Percentiles rank a stretch among this genome's conserved stretches.
phyloP scores from a whole-genome alignment of 2,113 vertebrate species.

The Campylorhamphus procurvoides region DNA sequence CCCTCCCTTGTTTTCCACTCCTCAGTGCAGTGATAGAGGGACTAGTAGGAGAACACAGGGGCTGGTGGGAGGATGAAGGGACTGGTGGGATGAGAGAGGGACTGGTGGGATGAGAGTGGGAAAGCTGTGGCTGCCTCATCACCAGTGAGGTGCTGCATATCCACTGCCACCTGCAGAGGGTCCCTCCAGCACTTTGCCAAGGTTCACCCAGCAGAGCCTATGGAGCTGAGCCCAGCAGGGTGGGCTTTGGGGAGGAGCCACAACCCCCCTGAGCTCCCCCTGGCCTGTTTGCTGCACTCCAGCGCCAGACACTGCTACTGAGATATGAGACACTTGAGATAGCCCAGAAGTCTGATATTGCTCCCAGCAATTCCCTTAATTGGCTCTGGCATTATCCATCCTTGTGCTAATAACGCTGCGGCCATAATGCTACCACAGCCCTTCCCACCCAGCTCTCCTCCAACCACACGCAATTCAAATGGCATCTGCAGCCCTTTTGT shows the following conservation, averaged over 20 bases:
- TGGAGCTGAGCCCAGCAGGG: not conserved
- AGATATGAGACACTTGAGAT: not conserved
- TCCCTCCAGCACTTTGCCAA: not conserved
- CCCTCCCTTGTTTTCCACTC: not conserved
- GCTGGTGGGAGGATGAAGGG: fast-evolving
- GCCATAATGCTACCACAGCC: not conserved
- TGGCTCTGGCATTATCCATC: not conserved
- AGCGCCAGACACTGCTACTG: not conserved
- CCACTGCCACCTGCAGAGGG: not conserved
- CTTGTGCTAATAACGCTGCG: fast-evolving
- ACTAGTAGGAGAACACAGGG: not conserved
- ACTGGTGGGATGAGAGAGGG: not conserved
- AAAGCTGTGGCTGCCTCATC: too few species aligned
- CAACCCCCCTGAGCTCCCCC: fast-evolving
- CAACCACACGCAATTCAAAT: fast-evolving
- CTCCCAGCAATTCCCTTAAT: not conserved
- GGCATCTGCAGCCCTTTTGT: not conserved
- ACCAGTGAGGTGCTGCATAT: not conserved
- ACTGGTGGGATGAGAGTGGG: not conserved
- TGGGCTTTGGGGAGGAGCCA: not conserved
- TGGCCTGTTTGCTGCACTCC: not conserved
- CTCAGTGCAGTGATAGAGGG: not conserved
- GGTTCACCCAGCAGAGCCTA: fast-evolving
- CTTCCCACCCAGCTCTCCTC: not conserved
- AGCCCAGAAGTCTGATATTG: fast-evolving